Evolutionary conservation across 2,113 vertebrate species (phyloP), one percentile per base, ranked within the genome.

Genomic region (Lepisosteus oculatus): DNA sequence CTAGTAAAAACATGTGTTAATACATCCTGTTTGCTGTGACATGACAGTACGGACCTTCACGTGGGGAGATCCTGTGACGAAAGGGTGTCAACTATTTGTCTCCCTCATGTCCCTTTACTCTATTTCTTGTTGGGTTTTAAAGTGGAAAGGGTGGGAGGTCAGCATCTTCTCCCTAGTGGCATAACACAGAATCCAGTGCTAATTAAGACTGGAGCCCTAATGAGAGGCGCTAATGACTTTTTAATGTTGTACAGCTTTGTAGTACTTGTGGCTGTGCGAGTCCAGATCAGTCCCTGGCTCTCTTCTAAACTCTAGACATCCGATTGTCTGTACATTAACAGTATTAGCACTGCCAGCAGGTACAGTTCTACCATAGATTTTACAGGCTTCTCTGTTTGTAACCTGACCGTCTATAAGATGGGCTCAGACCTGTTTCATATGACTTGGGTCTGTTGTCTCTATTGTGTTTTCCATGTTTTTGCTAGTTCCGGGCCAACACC

Each of bases 191-290:
- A 29, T 47, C 43, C 82, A 76, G 62, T 80, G 82, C 68, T 84
- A 84, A 88, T 86, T 71, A 85, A 77, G 70, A 66, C 56, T 69
- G 17, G 17, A 65, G 77, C 72, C 70, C 78, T 75, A 69, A 78
- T 70, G 71, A 83, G 77, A 77, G 67, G 57, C 65, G 17, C 61
- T 80, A 84, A 85, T 80, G 71, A 80, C 82, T 80, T 83, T 81
- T 76, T 83, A 82, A 85, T 85, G 77, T 79, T 71, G 4, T 15
- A 55, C 62, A 69, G 65, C 41, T 67, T 70, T 67, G 76, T 69
- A 55, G 75, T 81, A 83, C 72, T 61, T n/a, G 61, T 15, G 12
- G 7, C 61, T 73, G 61, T 43, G 76, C 65, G 47, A 75, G 65
- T 69, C 76, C 73, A 66, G 69, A 76, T 62, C 62, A 61, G 55